Evolutionary conservation across 2,797 vertebrate genomes (phyloP).

Genomic region (Halcyon badia): DNA sequence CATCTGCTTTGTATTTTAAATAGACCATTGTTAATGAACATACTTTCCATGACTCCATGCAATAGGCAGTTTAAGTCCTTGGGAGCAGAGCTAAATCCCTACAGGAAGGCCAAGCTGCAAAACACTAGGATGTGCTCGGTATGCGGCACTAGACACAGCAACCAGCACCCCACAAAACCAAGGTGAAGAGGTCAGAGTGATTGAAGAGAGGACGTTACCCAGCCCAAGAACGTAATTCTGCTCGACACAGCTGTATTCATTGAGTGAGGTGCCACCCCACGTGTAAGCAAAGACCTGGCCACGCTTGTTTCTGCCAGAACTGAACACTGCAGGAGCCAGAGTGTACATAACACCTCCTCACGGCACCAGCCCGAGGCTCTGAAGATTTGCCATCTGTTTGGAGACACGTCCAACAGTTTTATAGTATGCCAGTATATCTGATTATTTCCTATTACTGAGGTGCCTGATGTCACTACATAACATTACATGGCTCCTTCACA

Average conservation of each 20-base stretch:
- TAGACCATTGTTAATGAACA: slow-evolving; percentile 53
- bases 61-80: background rate
- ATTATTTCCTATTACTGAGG: background rate
- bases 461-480: background rate
- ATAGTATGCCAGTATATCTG: background rate
- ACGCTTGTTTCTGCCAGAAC: background rate
- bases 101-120: background rate
- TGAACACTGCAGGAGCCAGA: background rate
- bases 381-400: background rate
- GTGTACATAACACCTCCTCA: background rate
- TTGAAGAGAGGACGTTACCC: fast-evolving
- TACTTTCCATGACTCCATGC: slow-evolving; percentile 8
- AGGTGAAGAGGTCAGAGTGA: background rate
- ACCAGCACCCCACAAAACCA: background rate
- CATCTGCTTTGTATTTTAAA: slow-evolving; percentile 70
- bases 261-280: background rate
- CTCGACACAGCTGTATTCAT: background rate
- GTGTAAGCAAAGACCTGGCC: background rate
- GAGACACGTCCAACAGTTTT: background rate
- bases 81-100: background rate
- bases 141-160: fast-evolving
- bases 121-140: background rate
- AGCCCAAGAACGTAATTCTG: background rate
- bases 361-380: background rate
- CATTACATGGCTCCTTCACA: background rate